These are phyloP conservation scores for Vireo griseus DNA, from an alignment of 2,797 vertebrate genomes.

Conservation along the genomic window DNA sequence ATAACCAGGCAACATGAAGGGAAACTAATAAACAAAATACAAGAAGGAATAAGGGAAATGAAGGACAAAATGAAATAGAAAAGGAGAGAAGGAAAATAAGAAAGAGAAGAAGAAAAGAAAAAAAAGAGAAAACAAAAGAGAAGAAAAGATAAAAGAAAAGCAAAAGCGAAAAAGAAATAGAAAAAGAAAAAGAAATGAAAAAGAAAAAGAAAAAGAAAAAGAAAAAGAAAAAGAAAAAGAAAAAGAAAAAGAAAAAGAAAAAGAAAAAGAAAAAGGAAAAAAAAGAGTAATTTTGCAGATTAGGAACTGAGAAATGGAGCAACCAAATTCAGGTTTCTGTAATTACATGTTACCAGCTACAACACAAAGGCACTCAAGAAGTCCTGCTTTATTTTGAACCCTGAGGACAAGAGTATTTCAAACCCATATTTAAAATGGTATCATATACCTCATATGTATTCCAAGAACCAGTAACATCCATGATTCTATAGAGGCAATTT, in stretches of 20 bases:
- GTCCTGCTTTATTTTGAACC: background rate
- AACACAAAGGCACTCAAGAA: background rate
- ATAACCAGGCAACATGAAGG: background rate
- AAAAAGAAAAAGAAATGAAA: rapidly evolving
- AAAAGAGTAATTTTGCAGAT: rapidly evolving
- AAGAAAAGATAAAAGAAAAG: rapidly evolving
- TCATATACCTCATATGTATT: rapidly evolving
- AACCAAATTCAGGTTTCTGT: background rate
- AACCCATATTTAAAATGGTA: background rate
- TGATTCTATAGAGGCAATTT: background rate
- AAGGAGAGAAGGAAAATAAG: background rate
- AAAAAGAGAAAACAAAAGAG: too few relatives aligned
- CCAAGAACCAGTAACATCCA: background rate
- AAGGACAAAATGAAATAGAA: background rate
- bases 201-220: too few relatives aligned
- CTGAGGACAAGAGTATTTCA: background rate
- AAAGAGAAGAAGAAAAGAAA: too few relatives aligned
- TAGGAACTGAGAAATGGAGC: background rate
- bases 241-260: rapidly evolving
- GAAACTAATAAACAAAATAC: background rate
- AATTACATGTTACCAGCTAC: background rate
- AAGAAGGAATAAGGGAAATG: background rate
- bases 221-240: too few relatives aligned
- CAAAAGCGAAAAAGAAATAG: rapidly evolving
- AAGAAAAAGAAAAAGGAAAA: rapidly evolving